Base-by-base conservation (phyloP, 2,888 invertebrate species). In the Caprella mutica region DNA sequence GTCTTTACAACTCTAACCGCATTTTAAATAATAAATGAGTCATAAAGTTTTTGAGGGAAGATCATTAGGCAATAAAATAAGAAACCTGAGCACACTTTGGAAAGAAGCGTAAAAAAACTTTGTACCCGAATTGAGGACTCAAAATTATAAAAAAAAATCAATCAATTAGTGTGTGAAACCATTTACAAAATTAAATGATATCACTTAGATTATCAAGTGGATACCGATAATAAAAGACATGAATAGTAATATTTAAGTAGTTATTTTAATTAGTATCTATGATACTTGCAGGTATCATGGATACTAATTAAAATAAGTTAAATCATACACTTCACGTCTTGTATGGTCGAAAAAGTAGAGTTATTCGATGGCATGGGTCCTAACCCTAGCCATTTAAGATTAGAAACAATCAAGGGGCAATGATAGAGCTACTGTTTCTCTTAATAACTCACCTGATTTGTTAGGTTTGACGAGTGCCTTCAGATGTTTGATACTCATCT, bases 401-500 rank as follows among this genome's bases (percentile, higher is more conserved):
- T n/a, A n/a, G n/a, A n/a, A n/a, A n/a, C n/a, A n/a, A n/a, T n/a
- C n/a, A n/a, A n/a, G n/a, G n/a, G n/a, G n/a, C n/a, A n/a, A n/a
- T n/a, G n/a, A n/a, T n/a, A n/a, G n/a, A n/a, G n/a, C n/a, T n/a
- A n/a, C n/a, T n/a, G n/a, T n/a, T n/a, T n/a, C n/a, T n/a, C n/a
- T n/a, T n/a, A n/a, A n/a, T n/a, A n/a, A 30, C 42, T 63, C 55
- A 63, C 63, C 63, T 56, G 59, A 51, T 52, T 59, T 63, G 38
- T 44, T 46, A 21, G 59, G 59, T 39, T 63, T 63, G 38, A 56
- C 56, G 50, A 63, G 56, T 40, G 57, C 52, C 40, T 63, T 63
- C 26, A 63, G 59, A 24, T 58, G 54, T 52, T 63, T 63, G 24
- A 63, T 59, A 24, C 63, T 58, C 63, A 63, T 63, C 33, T 63